A percentile compares a stretch with the other conserved stretches of the same genome.
Evolutionary conservation across 2,888 invertebrate genomes (phyloP).

Genomic region (Hydriomena furcata): DNA sequence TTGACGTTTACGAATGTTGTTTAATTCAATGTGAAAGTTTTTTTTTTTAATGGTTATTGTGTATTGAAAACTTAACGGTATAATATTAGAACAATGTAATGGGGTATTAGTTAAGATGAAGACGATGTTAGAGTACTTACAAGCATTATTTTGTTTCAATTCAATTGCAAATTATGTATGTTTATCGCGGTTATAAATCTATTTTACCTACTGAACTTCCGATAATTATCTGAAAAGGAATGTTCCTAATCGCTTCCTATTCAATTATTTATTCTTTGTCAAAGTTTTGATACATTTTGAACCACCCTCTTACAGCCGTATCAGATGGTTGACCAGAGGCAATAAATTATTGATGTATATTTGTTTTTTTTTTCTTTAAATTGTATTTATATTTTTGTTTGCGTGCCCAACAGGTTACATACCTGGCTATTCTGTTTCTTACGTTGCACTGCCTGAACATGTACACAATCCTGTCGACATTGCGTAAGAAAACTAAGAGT

Average conservation of each 20-base stretch:
- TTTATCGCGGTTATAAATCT: constrained; percentile 57
- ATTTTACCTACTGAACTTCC: constrained; percentile 32
- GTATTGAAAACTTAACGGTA: no score
- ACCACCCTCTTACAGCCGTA: no score
- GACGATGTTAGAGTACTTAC: no score
- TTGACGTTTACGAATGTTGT: constrained; percentile 4
- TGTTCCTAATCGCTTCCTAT: constrained; percentile 24
- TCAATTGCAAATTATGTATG: constrained; percentile 55
- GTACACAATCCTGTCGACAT: constrained; percentile 92
- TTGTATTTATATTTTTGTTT: constrained; percentile 53
- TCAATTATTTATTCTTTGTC: constrained; percentile 15
- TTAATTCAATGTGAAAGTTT: background rate
- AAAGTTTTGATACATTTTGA: no score
- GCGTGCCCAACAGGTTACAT: constrained; percentile 86
- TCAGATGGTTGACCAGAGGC: no score
- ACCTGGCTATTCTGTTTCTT: constrained; percentile 92
- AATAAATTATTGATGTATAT: no score
- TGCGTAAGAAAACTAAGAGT: constrained; percentile 91
- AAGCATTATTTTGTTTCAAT: background rate
- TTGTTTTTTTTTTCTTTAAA: constrained; percentile 50
- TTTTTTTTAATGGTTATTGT: no score
- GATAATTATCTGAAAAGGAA: constrained; percentile 15
- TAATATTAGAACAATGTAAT: no score
- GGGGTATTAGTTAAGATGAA: no score
- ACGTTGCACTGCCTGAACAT: constrained; percentile 95